Evolutionary conservation across 2,113 vertebrate species (phyloP).

Genomic region (Fukomys damarensis): DNA sequence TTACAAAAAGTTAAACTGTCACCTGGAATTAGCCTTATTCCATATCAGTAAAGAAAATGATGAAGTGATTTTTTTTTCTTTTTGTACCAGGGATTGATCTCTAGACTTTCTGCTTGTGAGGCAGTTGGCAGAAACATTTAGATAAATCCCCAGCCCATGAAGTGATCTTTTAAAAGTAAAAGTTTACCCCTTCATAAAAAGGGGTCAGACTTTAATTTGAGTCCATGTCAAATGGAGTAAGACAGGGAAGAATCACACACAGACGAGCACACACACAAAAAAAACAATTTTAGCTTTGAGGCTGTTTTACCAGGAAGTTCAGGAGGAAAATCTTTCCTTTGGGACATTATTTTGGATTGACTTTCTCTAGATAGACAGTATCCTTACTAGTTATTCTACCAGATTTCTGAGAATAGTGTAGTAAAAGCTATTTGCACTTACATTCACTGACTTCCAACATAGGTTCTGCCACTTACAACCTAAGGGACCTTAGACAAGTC

Average conservation of each 20-base stretch:
- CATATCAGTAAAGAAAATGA: not conserved
- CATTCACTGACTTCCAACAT: not conserved
- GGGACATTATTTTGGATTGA: not conserved
- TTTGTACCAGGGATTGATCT: no score
- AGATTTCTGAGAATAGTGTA: not conserved
- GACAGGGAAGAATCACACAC: not conserved
- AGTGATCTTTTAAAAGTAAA: not conserved
- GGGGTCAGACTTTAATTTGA: not conserved
- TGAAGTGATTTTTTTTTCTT: not conserved
- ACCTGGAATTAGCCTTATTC: not conserved
- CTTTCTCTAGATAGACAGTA: not conserved
- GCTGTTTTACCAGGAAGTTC: not conserved
- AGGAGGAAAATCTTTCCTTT: not conserved
- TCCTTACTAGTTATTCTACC: not conserved
- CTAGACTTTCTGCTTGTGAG: no score
- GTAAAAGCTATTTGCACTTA: not conserved
- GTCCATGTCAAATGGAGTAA: not conserved
- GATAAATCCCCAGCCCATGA: no score
- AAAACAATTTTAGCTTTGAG: not conserved
- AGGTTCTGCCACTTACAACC: not conserved
- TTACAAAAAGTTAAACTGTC: not conserved
- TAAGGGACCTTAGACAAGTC: not conserved
- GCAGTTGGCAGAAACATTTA: no score
- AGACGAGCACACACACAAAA: no score
- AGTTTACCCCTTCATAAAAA: not conserved